Percentiles rank a stretch among this genome's conserved stretches.
Evolutionary conservation across 64 coral and sea anemone species (phyloP).

Genomic region (Actinia tenebrosa): DNA sequence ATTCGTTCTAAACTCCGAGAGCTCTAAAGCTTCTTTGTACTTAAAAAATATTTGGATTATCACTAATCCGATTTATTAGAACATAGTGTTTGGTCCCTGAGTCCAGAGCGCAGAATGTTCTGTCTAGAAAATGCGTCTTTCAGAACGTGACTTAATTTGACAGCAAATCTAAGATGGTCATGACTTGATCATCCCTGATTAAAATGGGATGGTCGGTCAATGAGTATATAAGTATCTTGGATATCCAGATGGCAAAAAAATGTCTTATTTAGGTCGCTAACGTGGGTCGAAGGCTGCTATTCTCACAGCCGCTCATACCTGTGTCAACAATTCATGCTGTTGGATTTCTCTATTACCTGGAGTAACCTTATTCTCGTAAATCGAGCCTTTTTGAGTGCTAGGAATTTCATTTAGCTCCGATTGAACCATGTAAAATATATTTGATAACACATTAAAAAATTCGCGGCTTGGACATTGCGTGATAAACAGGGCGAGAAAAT

Average conservation of each 20-base stretch:
- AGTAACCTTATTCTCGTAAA: background rate
- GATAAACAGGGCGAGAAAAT: background rate
- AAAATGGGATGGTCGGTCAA: background rate
- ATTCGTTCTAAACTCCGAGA: background rate
- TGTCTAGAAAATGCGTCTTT: background rate
- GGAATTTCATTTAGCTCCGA: background rate
- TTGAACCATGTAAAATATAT: background rate
- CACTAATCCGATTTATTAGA: slow-evolving; percentile 7
- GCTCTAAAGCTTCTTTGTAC: background rate
- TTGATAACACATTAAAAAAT: background rate
- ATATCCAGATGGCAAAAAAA: background rate
- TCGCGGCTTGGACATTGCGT: background rate
- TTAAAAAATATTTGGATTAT: background rate
- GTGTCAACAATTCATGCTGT: background rate
- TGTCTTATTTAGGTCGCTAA: background rate
- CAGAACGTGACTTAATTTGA: background rate
- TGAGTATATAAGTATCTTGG: background rate
- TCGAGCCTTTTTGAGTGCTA: background rate
- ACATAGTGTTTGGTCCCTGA: background rate
- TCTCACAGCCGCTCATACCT: background rate
- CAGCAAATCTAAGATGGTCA: background rate
- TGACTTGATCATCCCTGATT: background rate
- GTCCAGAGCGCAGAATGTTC: background rate
- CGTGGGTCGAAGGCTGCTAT: background rate
- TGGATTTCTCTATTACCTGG: background rate